Percentiles rank a stretch among this genome's conserved stretches.
These are phyloP conservation scores for Heliconius ismenius DNA, from an alignment of 2,888 invertebrate species.

Conservation along the genomic window DNA sequence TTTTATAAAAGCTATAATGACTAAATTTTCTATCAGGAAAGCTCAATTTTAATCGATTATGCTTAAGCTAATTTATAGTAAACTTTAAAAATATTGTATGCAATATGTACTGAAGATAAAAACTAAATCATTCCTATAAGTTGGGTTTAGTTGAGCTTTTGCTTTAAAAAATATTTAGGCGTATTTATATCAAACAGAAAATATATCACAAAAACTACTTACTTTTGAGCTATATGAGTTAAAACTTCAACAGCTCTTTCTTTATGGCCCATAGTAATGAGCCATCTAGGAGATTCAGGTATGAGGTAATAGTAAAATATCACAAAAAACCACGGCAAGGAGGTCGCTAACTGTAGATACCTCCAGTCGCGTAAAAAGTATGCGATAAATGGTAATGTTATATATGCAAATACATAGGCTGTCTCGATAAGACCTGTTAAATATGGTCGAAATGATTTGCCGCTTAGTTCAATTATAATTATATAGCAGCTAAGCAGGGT, in stretches of 20 bases:
- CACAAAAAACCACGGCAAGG: slow-evolving; percentile 77
- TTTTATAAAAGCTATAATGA: neutral
- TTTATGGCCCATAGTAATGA: slow-evolving; percentile 85
- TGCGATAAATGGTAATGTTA: slow-evolving; percentile 80
- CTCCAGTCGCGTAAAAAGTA: slow-evolving; percentile 84
- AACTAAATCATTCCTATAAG: neutral
- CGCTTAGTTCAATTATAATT: slow-evolving; percentile 83
- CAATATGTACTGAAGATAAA: neutral
- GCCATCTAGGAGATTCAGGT: slow-evolving; percentile 91
- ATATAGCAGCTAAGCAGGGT: slow-evolving; percentile 86
- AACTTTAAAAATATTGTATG: neutral
- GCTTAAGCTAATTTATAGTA: neutral
- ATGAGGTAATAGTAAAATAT: slow-evolving; percentile 85
- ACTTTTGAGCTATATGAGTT: slow-evolving; percentile 83
- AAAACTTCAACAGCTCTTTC: slow-evolving; percentile 84
- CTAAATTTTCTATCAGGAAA: neutral
- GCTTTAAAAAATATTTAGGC: neutral
- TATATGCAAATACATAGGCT: slow-evolving; percentile 79
- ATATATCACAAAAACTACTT: slow-evolving; percentile 43
- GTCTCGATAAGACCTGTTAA: slow-evolving; percentile 80
- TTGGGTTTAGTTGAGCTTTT: neutral
- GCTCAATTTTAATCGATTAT: neutral
- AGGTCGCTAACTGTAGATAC: slow-evolving; percentile 80
- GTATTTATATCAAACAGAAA: neutral
- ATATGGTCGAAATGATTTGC: slow-evolving; percentile 79